These are phyloP conservation scores for Nephrotoma appendiculata DNA, from an alignment of 2,888 invertebrate species.

Conservation along the genomic window DNA sequence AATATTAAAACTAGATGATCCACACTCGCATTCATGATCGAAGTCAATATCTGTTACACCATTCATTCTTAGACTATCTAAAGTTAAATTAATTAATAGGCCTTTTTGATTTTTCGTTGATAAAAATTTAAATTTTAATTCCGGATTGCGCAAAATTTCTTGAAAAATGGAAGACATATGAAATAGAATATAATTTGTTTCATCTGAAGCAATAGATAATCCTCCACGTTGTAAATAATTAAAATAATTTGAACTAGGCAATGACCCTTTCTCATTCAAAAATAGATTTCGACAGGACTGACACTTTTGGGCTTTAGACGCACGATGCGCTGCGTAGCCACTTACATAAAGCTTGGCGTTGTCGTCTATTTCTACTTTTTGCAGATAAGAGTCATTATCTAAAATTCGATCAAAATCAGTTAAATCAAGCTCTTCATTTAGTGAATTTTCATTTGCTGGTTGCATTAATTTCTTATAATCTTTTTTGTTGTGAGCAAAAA, in stretches of 20 bases:
- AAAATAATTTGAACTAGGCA: neutral
- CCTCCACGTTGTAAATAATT: neutral
- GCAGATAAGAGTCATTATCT: neutral
- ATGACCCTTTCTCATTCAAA: neutral
- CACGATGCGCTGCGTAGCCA: neutral
- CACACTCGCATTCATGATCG: too few species aligned
- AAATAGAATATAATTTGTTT: too few species aligned
- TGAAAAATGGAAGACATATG: too few species aligned
- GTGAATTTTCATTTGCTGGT: neutral
- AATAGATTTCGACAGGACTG: neutral
- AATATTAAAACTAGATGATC: too few species aligned
- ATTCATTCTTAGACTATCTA: too few species aligned
- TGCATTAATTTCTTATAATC: too few species aligned
- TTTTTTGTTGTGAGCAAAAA: neutral
- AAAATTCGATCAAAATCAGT: neutral
- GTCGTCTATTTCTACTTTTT: neutral
- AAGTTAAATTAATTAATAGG: too few species aligned
- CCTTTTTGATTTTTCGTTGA: too few species aligned
- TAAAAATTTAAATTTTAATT: too few species aligned
- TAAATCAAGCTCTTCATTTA: neutral
- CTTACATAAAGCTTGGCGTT: neutral
- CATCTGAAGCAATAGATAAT: neutral
- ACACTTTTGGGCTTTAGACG: too few species aligned
- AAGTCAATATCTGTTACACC: too few species aligned
- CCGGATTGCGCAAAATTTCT: too few species aligned